Evolutionary conservation across 2,888 invertebrate genomes (phyloP).

Genomic region (Epicampocera succincta): DNA sequence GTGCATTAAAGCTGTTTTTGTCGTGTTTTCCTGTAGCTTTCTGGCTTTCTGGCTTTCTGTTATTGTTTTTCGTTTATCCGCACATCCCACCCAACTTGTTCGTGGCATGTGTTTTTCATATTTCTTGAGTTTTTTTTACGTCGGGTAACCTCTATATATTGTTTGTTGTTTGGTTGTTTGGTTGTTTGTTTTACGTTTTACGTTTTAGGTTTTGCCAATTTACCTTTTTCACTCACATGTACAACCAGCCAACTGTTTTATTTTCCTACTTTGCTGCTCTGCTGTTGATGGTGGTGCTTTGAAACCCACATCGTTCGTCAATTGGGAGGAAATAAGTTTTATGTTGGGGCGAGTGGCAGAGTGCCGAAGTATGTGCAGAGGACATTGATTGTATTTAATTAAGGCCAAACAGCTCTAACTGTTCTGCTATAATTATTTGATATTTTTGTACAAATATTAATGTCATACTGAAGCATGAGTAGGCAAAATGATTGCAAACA

Average conservation of each 20-base stretch:
- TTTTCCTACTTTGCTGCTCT: not conserved
- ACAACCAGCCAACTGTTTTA: slow-evolving; percentile 3
- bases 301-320: slow-evolving; percentile 25
- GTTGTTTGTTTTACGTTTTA: too few relatives aligned
- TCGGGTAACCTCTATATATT: slow-evolving; percentile 4
- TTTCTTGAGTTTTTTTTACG: slow-evolving; percentile 20
- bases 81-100: not conserved
- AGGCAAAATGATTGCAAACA: too few relatives aligned
- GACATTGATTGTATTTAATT: not conserved
- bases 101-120: slow-evolving; percentile 23
- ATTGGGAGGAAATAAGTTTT: slow-evolving; percentile 48
- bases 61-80: not conserved
- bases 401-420: not conserved
- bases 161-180: too few relatives aligned
- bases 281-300: slow-evolving; percentile 4
- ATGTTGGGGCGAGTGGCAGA: slow-evolving; percentile 24
- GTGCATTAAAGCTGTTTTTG: slow-evolving; percentile 11
- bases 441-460: not conserved
- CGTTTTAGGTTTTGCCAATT: slow-evolving; percentile 14
- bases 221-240: slow-evolving; percentile 1
- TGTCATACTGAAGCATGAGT: too few relatives aligned
- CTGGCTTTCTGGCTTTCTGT: not conserved
- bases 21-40: slow-evolving; percentile 7
- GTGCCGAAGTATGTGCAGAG: not conserved
- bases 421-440: not conserved